Conservation (phyloP, 1,140 invertebrate genomes). For the Brachionus asplanchnoidis region DNA sequence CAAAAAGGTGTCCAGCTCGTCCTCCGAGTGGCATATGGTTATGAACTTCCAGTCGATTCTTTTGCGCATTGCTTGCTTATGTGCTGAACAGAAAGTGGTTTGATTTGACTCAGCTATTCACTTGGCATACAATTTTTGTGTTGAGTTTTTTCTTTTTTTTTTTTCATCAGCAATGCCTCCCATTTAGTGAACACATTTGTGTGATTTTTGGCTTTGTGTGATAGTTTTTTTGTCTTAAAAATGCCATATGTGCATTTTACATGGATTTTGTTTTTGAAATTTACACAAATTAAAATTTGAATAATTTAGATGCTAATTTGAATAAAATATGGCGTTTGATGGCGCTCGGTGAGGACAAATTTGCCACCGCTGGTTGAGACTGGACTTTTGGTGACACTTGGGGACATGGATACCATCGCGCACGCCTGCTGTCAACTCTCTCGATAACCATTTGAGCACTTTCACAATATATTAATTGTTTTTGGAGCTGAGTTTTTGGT, state of each 20-base stretch:
- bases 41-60: slow-evolving; percentile 6
- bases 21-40: background rate
- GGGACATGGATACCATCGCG: background rate
- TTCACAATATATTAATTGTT: background rate
- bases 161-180: background rate
- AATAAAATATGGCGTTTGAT: background rate
- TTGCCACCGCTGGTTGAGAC: too few relatives aligned
- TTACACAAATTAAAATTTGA: background rate
- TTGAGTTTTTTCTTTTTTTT: too few relatives aligned
- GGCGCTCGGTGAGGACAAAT: too few relatives aligned
- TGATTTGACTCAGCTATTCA: background rate
- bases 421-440: background rate
- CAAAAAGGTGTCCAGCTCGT: background rate
- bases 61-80: background rate
- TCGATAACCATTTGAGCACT: background rate
- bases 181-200: background rate
- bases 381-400: too few relatives aligned
- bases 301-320: background rate
- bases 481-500: background rate
- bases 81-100: background rate
- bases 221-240: background rate
- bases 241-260: background rate
- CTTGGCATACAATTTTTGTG: background rate
- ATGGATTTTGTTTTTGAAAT: background rate
- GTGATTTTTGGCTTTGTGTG: background rate